Evolutionary conservation across 2,888 invertebrate species (phyloP), one percentile per base, ranked within the genome.

Genomic region (Sialis fuliginosa): DNA sequence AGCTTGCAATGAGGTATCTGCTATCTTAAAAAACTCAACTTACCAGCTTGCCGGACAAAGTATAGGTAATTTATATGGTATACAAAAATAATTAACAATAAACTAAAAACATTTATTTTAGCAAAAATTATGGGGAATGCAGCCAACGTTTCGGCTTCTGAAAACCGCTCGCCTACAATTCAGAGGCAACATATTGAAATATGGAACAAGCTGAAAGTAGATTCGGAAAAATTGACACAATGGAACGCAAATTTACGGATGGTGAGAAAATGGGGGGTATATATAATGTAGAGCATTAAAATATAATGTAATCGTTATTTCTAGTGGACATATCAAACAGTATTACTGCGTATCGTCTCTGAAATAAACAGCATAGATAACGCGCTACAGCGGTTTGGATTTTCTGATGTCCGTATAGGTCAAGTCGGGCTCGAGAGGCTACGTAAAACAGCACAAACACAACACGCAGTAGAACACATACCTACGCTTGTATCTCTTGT

Each of bases 251-350:
- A 85, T 67, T 65, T 87, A 52, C 67, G 86, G 52, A 77, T 79
- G 68, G 82, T 80, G 62, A 60, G 65, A 41, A 12, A 6, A 41
- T 10, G 30, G 37, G 9, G 4, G 8, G 8, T 7, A n/a, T 4
- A 3, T n/a, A 6, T 12, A 13, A 9, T 9, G 5, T 22, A 4
- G 33, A 41, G 8, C 10, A 43, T 31, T 34, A 5, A 39, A 39
- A 33, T 42, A 40, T n/a, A 4, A n/a, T 6, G 37, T 33, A 43
- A 42, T 47, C 43, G 45, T 50, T 48, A 8, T 42, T 57, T 67
- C 45, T 63, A 85, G 86, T 92, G 91, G 91, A 73, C 91, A 52
- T 84, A 87, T 49, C 76, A 79, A 55, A 91, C 90, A 4, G 81
- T 93, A 52, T 66, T 92, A 49, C 73, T 77, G 58, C 76, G 85